These are phyloP conservation scores for Glossosoma conforme DNA, from an alignment of 1,140 invertebrate species.

Conservation along the genomic window DNA sequence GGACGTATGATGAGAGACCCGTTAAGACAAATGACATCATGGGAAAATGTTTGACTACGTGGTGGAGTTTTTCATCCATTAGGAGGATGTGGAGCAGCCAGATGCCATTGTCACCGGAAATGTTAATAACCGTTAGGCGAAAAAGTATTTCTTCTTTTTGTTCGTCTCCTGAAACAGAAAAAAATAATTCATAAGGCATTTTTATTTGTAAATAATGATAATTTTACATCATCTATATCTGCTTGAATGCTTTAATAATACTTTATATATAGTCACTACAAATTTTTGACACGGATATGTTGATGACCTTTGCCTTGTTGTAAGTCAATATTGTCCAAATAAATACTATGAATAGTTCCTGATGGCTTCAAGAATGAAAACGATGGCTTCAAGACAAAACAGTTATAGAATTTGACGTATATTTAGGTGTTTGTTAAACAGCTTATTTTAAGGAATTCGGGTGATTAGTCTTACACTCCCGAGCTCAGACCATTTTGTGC, in stretches of 20 bases:
- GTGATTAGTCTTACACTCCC: too few species aligned
- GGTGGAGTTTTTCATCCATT: neutral
- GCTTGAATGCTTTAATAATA: neutral
- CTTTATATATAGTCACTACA: too few species aligned
- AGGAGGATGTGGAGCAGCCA: slow-evolving; percentile 13
- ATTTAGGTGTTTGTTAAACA: too few species aligned
- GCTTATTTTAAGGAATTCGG: too few species aligned
- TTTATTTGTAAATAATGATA: neutral
- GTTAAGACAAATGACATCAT: slow-evolving; percentile 3
- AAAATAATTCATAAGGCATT: slow-evolving; percentile 2
- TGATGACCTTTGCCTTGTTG: too few species aligned
- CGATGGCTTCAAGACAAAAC: too few species aligned
- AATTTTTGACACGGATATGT: too few species aligned
- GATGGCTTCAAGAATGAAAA: too few species aligned
- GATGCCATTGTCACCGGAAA: slow-evolving; percentile 3
- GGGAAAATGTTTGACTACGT: slow-evolving; percentile 1
- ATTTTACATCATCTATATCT: neutral
- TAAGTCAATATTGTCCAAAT: too few species aligned
- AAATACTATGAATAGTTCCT: too few species aligned
- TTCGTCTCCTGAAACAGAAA: slow-evolving; percentile 5
- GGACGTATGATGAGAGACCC: slow-evolving; percentile 5
- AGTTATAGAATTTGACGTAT: too few species aligned
- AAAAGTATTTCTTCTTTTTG: slow-evolving; percentile 10
- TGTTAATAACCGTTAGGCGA: neutral
- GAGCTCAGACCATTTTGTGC: too few species aligned